Conservation (phyloP, 2,113 vertebrate species). For the Nycticebus coucang region DNA sequence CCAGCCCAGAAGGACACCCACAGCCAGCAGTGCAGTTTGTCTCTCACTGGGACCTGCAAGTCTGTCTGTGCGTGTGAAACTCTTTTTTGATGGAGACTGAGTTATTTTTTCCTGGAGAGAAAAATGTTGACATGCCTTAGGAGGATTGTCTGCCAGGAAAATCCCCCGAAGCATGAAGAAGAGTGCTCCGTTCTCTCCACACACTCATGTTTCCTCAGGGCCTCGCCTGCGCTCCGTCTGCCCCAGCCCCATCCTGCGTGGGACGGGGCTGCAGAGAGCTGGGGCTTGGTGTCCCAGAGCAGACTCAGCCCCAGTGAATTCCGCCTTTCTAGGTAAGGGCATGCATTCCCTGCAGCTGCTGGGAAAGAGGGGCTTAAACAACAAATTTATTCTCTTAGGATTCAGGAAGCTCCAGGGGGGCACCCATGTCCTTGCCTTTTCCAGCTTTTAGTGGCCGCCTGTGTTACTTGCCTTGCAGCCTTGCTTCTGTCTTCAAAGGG, state of each 20-base stretch:
- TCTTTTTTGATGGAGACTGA: conserved; percentile 9
- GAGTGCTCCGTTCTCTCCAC: not conserved
- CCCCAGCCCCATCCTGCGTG: not conserved
- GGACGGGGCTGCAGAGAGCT: not conserved
- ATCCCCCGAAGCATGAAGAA: not conserved
- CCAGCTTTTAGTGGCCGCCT: not conserved
- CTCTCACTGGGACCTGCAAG: not conserved
- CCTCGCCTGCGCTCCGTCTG: not conserved
- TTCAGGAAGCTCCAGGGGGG: not conserved
- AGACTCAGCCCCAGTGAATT: not conserved
- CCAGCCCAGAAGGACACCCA: not conserved
- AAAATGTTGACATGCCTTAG: conserved; percentile 62
- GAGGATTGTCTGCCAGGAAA: conserved; percentile 52
- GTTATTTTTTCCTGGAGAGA: conserved; percentile 74
- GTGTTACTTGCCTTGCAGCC: not conserved
- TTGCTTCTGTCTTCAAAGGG: not conserved
- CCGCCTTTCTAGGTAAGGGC: not conserved
- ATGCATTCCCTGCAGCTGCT: not conserved
- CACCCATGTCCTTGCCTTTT: not conserved
- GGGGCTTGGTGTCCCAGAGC: not conserved
- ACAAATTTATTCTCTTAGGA: not conserved
- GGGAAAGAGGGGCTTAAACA: not conserved
- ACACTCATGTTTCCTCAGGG: not conserved
- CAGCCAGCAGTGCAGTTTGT: not conserved
- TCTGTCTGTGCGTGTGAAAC: not conserved